Percentiles rank a stretch among this genome's conserved stretches.
Evolutionary conservation across 2,888 invertebrate species (phyloP).

Genomic region (Steinernema scapterisci): DNA sequence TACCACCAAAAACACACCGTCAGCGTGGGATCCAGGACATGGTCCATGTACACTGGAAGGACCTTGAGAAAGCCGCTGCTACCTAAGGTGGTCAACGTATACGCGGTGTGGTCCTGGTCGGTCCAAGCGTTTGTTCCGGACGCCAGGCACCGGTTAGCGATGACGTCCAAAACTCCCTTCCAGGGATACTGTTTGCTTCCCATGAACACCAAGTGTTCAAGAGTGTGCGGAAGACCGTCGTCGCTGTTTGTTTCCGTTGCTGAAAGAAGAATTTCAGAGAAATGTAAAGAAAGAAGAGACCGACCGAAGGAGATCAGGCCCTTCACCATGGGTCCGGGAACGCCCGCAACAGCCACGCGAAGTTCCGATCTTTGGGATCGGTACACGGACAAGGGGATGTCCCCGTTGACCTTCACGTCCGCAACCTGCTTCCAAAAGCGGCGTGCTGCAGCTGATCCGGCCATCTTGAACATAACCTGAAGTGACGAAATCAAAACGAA

Average conservation of each 20-base stretch:
- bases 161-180: constrained; percentile 75
- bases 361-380: constrained; percentile 79
- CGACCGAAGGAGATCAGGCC: constrained; percentile 85
- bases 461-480: constrained; percentile 14
- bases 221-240: constrained; percentile 88
- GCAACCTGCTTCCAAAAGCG: constrained; percentile 28
- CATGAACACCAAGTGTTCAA: constrained; percentile 88
- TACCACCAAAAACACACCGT: constrained; percentile 69
- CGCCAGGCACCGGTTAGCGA: constrained; percentile 78
- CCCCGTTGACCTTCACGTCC: constrained; percentile 71
- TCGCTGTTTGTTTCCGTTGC: constrained; percentile 89
- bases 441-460: background rate
- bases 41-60: constrained; percentile 88
- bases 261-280: no score
- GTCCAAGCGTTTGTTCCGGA: constrained; percentile 92
- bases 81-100: constrained; percentile 85
- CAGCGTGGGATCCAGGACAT: constrained; percentile 82
- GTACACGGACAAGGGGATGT: constrained; percentile 81
- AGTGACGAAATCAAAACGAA: no score
- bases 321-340: constrained; percentile 85
- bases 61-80: constrained; percentile 84
- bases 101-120: constrained; percentile 82
- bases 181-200: constrained; percentile 83
- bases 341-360: constrained; percentile 81
- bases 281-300: no score